These are phyloP conservation scores for Mylabris phalerata DNA, from an alignment of 1,140 invertebrate genomes.

Conservation along the genomic window DNA sequence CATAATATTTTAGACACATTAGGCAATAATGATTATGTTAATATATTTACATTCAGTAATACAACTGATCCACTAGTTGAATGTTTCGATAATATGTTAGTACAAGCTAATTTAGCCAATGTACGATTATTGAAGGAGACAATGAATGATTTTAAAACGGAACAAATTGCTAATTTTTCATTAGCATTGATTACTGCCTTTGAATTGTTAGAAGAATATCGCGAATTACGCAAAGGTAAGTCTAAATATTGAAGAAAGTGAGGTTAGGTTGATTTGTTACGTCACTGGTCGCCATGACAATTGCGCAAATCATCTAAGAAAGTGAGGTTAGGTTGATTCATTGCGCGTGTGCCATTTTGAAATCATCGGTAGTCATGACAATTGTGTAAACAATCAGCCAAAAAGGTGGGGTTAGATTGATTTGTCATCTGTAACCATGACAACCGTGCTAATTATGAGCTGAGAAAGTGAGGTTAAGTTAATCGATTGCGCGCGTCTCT, in stretches of 20 bases:
- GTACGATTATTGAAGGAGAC: slow-evolving; percentile 75
- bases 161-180: slow-evolving; percentile 91
- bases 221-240: slow-evolving; percentile 27
- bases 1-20: slow-evolving; percentile 85
- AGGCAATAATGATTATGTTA: slow-evolving; percentile 91
- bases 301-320: no score
- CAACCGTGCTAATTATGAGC: no score
- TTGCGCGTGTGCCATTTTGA: no score
- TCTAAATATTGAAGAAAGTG: background rate
- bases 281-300: no score
- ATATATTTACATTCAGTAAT: slow-evolving; percentile 58
- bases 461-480: no score
- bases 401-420: no score
- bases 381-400: no score
- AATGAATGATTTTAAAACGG: slow-evolving; percentile 70
- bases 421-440: no score
- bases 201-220: slow-evolving; percentile 52
- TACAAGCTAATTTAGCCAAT: slow-evolving; percentile 78
- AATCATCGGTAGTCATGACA: no score
- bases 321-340: no score
- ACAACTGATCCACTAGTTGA: slow-evolving; percentile 68
- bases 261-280: no score
- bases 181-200: slow-evolving; percentile 86
- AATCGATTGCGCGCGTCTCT: no score
- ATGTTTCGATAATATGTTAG: slow-evolving; percentile 83